phyloP scores from a whole-genome alignment of 2,113 vertebrate species.

The Cheilinus undulatus region DNA sequence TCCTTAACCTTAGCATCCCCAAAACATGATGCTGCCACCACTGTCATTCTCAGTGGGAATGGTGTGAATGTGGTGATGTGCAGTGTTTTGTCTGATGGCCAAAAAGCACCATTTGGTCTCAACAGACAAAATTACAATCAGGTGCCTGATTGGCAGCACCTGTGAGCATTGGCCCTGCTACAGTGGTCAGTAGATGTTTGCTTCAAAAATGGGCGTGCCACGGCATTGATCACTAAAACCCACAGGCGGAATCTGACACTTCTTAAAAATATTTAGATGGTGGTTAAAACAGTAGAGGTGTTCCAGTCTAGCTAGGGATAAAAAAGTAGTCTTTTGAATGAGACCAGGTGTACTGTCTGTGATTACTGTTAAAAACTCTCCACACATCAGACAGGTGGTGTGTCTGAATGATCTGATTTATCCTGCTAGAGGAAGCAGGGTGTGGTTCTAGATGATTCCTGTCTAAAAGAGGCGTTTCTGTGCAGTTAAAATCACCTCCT shows the following conservation, averaged over 20 bases:
- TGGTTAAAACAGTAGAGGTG: conserved; percentile 2
- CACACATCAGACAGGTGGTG: background rate
- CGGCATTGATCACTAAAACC: background rate
- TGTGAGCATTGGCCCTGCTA: too few relatives aligned
- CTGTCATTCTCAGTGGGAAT: too few relatives aligned
- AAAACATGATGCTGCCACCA: too few relatives aligned
- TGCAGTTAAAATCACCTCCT: too few relatives aligned
- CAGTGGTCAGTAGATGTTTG: too few relatives aligned
- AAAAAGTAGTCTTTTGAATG: background rate
- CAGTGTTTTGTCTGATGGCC: too few relatives aligned
- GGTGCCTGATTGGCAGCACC: too few relatives aligned
- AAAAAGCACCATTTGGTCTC: too few relatives aligned
- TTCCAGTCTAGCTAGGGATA: background rate
- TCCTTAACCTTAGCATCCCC: too few relatives aligned
- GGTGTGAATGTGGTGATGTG: too few relatives aligned
- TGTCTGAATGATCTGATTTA: background rate
- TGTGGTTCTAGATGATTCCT: background rate
- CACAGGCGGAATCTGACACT: background rate
- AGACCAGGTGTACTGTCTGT: background rate
- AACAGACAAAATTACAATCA: too few relatives aligned
- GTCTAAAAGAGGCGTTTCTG: background rate
- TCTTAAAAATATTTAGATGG: conserved; percentile 2
- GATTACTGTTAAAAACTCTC: background rate
- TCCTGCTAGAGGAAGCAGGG: background rate
- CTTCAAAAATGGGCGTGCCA: too few relatives aligned